Conservation (phyloP, 2,113 vertebrate species). For the Corvus hawaiiensis region DNA sequence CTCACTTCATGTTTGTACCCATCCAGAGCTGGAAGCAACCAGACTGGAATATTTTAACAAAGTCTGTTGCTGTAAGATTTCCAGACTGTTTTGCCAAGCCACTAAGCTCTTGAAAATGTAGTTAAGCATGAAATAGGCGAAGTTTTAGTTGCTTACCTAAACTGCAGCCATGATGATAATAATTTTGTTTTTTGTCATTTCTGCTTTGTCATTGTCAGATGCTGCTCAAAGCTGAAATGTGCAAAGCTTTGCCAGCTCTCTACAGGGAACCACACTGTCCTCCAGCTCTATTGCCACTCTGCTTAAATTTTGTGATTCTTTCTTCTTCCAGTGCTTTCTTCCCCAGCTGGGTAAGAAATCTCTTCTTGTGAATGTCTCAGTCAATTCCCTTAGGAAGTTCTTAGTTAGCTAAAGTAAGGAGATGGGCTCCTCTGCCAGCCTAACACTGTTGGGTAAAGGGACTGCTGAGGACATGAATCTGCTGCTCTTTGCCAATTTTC, state of each 20-base stretch:
- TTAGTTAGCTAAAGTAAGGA: neutral
- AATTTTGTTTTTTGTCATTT: neutral
- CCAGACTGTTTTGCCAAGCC: constrained; percentile 34
- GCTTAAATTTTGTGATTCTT: neutral
- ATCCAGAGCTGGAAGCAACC: constrained; percentile 21
- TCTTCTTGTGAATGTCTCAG: neutral
- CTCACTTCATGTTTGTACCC: constrained; percentile 5
- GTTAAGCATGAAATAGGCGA: constrained; percentile 39
- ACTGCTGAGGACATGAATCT: neutral
- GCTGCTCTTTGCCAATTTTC: neutral
- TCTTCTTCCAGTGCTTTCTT: neutral
- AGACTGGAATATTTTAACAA: constrained; percentile 24
- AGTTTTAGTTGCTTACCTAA: constrained; percentile 42
- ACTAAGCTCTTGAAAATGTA: constrained; percentile 30
- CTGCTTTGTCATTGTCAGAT: constrained; percentile 38
- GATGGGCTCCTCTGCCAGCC: neutral
- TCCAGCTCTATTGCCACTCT: neutral
- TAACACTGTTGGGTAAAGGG: neutral
- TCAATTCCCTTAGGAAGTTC: neutral
- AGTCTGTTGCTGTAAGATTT: constrained; percentile 45
- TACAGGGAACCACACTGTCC: neutral
- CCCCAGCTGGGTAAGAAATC: neutral
- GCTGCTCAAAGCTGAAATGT: constrained; percentile 6
- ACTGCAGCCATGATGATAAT: neutral
- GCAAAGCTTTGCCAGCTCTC: neutral